These are phyloP conservation scores for Orycteropus afer DNA, from an alignment of 2,113 vertebrate genomes.

Conservation along the genomic window DNA sequence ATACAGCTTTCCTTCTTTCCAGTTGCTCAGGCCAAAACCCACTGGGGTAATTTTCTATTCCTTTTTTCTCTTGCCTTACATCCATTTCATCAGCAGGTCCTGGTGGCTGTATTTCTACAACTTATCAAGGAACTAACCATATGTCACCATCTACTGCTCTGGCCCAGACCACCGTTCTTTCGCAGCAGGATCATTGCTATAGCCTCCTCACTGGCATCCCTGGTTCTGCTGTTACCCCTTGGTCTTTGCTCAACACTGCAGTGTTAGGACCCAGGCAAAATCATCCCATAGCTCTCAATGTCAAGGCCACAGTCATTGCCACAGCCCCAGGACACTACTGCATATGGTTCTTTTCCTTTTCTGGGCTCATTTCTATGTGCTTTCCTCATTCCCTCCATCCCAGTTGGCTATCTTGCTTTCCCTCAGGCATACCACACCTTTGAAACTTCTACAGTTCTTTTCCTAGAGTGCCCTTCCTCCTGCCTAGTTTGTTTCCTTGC, in stretches of 20 bases:
- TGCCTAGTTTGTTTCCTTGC: not conserved
- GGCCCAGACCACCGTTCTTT: not conserved
- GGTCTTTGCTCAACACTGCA: not conserved
- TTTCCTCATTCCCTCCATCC: not conserved
- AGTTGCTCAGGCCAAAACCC: not conserved
- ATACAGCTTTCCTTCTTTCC: not conserved
- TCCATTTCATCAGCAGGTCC: not conserved
- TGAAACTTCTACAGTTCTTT: not conserved
- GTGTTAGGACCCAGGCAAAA: not conserved
- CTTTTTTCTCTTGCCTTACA: not conserved
- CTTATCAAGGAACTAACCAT: not conserved
- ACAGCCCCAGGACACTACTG: rapidly evolving
- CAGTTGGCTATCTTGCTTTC: too few relatives aligned
- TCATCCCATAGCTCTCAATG: not conserved
- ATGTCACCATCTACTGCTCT: not conserved
- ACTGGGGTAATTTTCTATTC: not conserved
- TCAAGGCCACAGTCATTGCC: not conserved
- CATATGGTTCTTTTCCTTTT: rapidly evolving
- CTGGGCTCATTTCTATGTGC: not conserved
- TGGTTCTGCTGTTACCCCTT: not conserved
- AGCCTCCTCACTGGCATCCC: not conserved
- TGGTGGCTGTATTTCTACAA: not conserved
- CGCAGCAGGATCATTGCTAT: rapidly evolving
- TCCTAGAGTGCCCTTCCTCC: too few relatives aligned
- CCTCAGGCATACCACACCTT: not conserved